Percentiles rank a stretch among this genome's conserved stretches.
Conservation (phyloP, 2,113 vertebrate species). For the Hemibagrus wyckioides region DNA sequence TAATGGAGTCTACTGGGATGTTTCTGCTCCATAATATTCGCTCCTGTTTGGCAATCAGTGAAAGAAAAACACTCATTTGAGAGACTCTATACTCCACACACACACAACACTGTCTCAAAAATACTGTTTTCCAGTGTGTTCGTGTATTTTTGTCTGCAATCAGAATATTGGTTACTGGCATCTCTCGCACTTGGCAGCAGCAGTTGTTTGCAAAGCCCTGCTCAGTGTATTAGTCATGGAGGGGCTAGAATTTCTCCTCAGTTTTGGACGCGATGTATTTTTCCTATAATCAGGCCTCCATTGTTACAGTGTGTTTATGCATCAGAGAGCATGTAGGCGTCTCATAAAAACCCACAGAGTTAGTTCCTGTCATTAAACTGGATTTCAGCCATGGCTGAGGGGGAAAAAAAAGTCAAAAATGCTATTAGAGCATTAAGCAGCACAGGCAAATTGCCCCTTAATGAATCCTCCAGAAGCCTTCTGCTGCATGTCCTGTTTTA, state of each 20-base stretch:
- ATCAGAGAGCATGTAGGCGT: conserved; percentile 55
- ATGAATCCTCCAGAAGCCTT: conserved; percentile 47
- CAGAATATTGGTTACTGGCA: conserved; percentile 31
- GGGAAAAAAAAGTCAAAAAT: conserved; percentile 36
- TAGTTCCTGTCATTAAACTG: conserved; percentile 57
- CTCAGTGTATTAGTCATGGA: conserved; percentile 44
- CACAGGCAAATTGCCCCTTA: conserved; percentile 51
- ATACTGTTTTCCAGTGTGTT: conserved; percentile 30
- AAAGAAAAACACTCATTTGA: conserved; percentile 1
- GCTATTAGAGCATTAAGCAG: conserved; percentile 54
- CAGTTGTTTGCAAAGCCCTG: conserved; percentile 31
- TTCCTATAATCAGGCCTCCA: conserved; percentile 52
- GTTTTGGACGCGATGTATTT: conserved; percentile 40
- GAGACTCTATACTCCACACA: background rate
- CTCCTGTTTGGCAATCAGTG: background rate
- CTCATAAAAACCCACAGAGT: conserved; percentile 44
- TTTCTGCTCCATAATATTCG: background rate
- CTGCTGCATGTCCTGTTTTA: conserved; percentile 38
- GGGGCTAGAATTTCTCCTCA: conserved; percentile 38
- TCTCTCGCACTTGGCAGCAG: conserved; percentile 23
- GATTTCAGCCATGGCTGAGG: conserved; percentile 45
- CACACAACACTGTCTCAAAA: conserved; percentile 17
- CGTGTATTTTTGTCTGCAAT: conserved; percentile 29
- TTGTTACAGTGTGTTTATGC: conserved; percentile 57
- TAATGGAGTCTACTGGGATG: conserved; percentile 14